Evolutionary conservation across 2,888 invertebrate genomes (phyloP).

Genomic region (Patella caerulea): DNA sequence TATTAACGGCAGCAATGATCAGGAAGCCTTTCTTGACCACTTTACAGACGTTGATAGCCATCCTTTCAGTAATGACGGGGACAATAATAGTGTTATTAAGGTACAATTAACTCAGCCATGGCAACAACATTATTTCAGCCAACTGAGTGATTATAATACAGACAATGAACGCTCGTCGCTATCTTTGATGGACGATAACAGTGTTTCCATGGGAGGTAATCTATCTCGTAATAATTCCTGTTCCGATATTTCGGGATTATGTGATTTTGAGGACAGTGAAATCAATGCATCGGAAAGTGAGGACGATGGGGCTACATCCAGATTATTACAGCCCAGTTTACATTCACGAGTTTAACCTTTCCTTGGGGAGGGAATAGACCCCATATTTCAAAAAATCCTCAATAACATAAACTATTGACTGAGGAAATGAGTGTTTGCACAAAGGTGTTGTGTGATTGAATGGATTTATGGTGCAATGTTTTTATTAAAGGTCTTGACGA

Average conservation of each 20-base stretch:
- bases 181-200: conserved; percentile 78
- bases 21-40: conserved; percentile 33
- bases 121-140: conserved; percentile 21
- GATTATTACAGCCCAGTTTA: conserved; percentile 27
- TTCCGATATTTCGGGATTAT: conserved; percentile 89
- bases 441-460: not conserved
- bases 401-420: too few species aligned
- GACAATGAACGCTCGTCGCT: conserved; percentile 78
- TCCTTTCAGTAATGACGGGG: conserved; percentile 48
- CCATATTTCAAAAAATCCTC: too few species aligned
- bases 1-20: conserved; percentile 41
- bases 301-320: conserved; percentile 56
- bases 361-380: too few species aligned
- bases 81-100: conserved; percentile 62
- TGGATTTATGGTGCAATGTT: too few species aligned
- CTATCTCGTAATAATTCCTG: conserved; percentile 79
- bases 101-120: conserved; percentile 18
- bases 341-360: conserved; percentile 33
- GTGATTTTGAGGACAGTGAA: conserved; percentile 85
- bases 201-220: conserved; percentile 77
- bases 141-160: conserved; percentile 67
- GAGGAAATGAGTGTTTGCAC: not conserved
- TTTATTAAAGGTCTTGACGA: too few species aligned
- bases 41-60: conserved; percentile 36
- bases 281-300: conserved; percentile 67